Base-by-base conservation (phyloP, 2,888 invertebrate species). In the Sarcophaga carnaria region DNA sequence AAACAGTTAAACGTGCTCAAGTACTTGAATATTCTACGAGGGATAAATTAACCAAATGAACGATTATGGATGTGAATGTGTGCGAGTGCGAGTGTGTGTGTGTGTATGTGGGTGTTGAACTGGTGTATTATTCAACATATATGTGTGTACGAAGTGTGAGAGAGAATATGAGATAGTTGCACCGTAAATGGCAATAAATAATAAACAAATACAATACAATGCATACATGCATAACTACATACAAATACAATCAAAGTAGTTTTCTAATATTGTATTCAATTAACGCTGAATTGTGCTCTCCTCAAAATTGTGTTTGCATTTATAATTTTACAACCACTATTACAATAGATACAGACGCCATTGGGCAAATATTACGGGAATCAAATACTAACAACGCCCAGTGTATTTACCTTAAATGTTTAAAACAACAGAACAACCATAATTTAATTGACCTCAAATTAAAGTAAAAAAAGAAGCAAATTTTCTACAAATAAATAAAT, bases 281-380 rank as follows among this genome's bases (percentile, higher is more conserved):
- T 70, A 25, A 25, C 70, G 69, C 22, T 60, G 60, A 74, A 72
- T 74, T 80, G 81, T 82, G 76, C 69, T 77, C n/a, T 47, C 45
- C 45, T 27, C 17, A 59, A 76, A 20, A 47, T 59, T 60, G 22
- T 54, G 54, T 62, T 70, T 22, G 59, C 4, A 14, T 54, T 67
- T 74, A 74, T 62, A 22, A 12, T 62, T 49, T 20, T 69, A 22
- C 12, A 64, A 59, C 27, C 59, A 37, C n/a, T 27, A 69, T 20
- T 77, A 77, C 66, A 67, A 47, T 37, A 37, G 37, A 25, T 47
- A 69, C 37, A 64, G 47, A 71, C 10, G 37, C 60, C 12, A 49
- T 14, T 60, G 75, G 8, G 8, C 70, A 72, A 25, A 63, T 27
- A 27, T 20, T 27, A 25, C 20, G 37, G 37, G 10, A 37, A 8